phyloP scores from a whole-genome alignment of 2,113 vertebrate genomes.

The Reinhardtius hippoglossoides region DNA sequence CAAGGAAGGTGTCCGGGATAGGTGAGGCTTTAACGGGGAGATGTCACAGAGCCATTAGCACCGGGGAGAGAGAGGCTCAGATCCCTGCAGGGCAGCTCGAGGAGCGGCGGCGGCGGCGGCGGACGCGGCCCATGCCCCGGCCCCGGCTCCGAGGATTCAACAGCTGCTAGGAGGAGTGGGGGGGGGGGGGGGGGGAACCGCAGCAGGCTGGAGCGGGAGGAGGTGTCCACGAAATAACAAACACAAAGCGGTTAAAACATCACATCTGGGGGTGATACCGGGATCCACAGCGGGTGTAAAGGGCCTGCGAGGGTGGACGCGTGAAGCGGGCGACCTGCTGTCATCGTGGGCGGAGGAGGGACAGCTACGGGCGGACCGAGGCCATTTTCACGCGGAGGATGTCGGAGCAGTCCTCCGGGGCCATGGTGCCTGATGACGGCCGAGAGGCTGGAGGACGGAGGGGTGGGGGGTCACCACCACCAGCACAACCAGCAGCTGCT shows the following conservation, averaged over 20 bases:
- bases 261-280: neutral
- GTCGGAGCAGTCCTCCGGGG: slow-evolving; percentile 30
- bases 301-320: slow-evolving; percentile 34
- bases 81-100: slow-evolving; percentile 15
- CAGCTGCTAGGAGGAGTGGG: neutral
- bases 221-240: neutral
- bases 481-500: slow-evolving; percentile 45
- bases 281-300: neutral
- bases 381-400: slow-evolving; percentile 50
- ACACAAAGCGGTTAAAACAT: slow-evolving; percentile 26
- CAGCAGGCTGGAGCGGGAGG: neutral
- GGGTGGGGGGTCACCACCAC: slow-evolving; percentile 20
- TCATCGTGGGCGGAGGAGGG: slow-evolving; percentile 32
- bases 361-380: slow-evolving; percentile 19
- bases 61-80: neutral
- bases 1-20: neutral
- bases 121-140: slow-evolving; percentile 43
- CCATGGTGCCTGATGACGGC: slow-evolving; percentile 39
- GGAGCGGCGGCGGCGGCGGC: slow-evolving; percentile 13
- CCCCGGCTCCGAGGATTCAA: neutral
- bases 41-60: slow-evolving; percentile 19
- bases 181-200: neutral
- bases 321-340: slow-evolving; percentile 28
- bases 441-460: slow-evolving; percentile 3
- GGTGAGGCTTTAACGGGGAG: neutral